Percentiles rank a stretch among this genome's conserved stretches.
These are phyloP conservation scores for Mastigias papua DNA, from an alignment of 30 jellyfish, hydroid and myxozoan genomes.

Conservation along the genomic window DNA sequence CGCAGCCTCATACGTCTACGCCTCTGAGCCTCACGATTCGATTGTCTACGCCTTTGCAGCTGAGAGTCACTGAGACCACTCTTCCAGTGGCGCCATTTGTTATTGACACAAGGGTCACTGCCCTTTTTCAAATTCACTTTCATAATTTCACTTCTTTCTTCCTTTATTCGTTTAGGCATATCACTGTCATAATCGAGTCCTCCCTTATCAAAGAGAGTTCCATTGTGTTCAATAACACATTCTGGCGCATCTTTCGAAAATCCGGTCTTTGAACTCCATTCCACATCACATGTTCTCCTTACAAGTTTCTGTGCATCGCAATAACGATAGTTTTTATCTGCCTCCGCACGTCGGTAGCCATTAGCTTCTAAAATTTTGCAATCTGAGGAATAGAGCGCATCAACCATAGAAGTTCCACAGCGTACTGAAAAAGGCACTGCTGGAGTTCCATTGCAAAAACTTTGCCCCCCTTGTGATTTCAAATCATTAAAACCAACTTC, in stretches of 20 bases:
- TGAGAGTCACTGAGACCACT: conserved; percentile 82
- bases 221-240: background rate
- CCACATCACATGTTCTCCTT: background rate
- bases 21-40: conserved; percentile 98
- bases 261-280: background rate
- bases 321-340: background rate
- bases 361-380: conserved; percentile 39
- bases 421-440: background rate
- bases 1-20: conserved; percentile 92
- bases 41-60: conserved; percentile 90
- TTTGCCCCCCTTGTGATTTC: background rate
- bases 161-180: background rate
- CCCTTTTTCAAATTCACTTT: background rate
- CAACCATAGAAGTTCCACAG: conserved; percentile 21
- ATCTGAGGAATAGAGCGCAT: conserved; percentile 68
- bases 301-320: background rate
- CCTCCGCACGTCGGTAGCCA: conserved; percentile 29
- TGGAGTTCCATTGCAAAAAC: background rate
- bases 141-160: background rate
- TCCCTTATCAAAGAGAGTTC: background rate
- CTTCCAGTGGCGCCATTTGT: conserved; percentile 72
- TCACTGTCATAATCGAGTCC: background rate
- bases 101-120: conserved; percentile 10
- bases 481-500: background rate
- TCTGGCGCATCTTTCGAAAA: background rate